phyloP scores from a whole-genome alignment of 2,113 vertebrate species.

The Phalacrocorax pelagicus region DNA sequence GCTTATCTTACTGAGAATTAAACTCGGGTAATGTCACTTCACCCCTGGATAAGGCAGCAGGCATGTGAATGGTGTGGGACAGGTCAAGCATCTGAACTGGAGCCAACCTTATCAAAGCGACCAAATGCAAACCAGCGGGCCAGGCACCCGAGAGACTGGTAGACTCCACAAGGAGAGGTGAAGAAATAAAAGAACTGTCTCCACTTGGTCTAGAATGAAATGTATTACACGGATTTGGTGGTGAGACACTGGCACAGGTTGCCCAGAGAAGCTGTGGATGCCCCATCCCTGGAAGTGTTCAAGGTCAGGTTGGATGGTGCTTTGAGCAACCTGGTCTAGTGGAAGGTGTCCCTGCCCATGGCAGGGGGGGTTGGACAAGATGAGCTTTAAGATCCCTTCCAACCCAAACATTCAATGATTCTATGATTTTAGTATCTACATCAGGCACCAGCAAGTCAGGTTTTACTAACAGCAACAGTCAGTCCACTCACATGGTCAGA shows the following conservation, averaged over 20 bases:
- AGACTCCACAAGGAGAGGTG: fast-evolving
- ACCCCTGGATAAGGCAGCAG: neutral
- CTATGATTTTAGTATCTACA: neutral
- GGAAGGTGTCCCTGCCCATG: no score
- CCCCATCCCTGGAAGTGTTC: no score
- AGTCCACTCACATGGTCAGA: neutral
- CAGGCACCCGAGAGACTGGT: neutral
- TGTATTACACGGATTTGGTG: neutral
- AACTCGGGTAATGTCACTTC: neutral
- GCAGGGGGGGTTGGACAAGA: no score
- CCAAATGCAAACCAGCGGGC: neutral
- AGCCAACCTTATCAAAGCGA: neutral
- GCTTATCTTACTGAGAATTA: neutral
- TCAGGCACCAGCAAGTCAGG: neutral
- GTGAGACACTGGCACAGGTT: neutral
- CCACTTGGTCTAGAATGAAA: neutral
- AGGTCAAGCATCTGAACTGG: neutral
- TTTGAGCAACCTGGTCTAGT: no score
- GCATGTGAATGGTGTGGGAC: neutral
- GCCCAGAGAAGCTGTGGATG: no score
- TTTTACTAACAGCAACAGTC: neutral
- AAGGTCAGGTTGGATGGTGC: no score
- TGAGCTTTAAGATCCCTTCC: no score
- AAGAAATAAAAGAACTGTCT: neutral
- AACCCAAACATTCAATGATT: neutral